Percentiles rank a stretch among this genome's conserved stretches.
Evolutionary conservation across 2,113 vertebrate species (phyloP).

Genomic region (Hyaena hyaena): DNA sequence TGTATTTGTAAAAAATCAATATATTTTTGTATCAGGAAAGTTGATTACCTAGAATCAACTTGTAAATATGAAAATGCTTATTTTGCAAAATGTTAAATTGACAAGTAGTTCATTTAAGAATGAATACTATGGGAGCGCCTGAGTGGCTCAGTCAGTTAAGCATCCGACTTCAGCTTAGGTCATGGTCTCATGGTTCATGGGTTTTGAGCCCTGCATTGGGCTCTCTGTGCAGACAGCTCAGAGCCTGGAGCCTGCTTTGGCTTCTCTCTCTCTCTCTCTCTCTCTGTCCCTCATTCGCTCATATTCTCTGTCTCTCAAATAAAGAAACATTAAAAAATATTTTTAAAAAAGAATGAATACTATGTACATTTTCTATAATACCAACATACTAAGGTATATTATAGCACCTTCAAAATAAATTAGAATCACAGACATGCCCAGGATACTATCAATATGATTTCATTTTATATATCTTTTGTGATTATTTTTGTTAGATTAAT

Average conservation of each 20-base stretch:
- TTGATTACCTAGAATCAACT: background rate
- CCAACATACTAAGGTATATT: background rate
- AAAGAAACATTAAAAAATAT: no score
- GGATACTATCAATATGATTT: background rate
- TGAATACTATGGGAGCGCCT: background rate
- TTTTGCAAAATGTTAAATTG: background rate
- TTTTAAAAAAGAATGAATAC: background rate
- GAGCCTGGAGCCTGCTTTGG: no score
- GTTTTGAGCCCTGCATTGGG: no score
- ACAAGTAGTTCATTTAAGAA: background rate
- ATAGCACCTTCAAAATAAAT: background rate
- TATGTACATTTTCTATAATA: background rate
- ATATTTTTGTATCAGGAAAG: background rate
- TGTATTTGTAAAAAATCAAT: background rate
- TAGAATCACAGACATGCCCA: background rate
- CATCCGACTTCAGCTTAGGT: no score
- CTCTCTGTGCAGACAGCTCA: no score
- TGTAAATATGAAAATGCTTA: background rate
- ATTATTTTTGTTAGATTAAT: constrained; percentile 1
- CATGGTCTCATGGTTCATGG: no score
- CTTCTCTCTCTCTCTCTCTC: no score
- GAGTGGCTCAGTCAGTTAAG: no score
- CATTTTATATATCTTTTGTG: background rate
- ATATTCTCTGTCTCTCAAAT: no score
- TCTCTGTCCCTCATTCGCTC: no score